These are phyloP conservation scores for Poecilus cupreus DNA, from an alignment of 2,888 invertebrate species.

Conservation along the genomic window DNA sequence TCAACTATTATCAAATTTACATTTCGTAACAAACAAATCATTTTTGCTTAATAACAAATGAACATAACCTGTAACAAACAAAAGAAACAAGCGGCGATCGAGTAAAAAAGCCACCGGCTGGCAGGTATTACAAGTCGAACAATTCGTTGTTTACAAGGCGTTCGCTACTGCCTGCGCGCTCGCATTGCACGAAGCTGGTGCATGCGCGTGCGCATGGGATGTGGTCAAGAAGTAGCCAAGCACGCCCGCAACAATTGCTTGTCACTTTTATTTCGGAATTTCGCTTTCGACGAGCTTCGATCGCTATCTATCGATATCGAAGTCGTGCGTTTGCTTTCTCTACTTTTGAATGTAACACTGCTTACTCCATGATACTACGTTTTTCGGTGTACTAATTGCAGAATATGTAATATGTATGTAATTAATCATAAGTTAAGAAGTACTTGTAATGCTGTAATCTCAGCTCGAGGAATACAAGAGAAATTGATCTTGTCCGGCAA, in stretches of 20 bases:
- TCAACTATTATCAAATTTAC: slow-evolving; percentile 27
- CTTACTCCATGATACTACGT: neutral
- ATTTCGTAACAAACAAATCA: slow-evolving; percentile 40
- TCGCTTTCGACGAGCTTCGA: slow-evolving; percentile 43
- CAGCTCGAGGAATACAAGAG: neutral
- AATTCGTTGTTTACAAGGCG: slow-evolving; percentile 24
- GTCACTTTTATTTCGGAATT: slow-evolving; percentile 57
- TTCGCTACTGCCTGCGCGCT: neutral
- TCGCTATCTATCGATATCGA: slow-evolving; percentile 43
- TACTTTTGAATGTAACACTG: slow-evolving; percentile 22
- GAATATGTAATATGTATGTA: slow-evolving; percentile 2
- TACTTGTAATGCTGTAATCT: neutral
- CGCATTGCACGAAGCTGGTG: neutral
- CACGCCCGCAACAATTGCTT: slow-evolving; percentile 56
- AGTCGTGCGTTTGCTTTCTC: slow-evolving; percentile 51
- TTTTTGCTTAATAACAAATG: slow-evolving; percentile 35
- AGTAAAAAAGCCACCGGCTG: slow-evolving; percentile 24
- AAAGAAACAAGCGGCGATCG: slow-evolving; percentile 36
- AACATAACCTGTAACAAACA: slow-evolving; percentile 31
- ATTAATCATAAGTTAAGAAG: slow-evolving; percentile 13
- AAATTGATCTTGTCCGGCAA: no score
- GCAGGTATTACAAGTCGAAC: slow-evolving; percentile 25
- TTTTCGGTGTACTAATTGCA: slow-evolving; percentile 9
- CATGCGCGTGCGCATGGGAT: neutral
- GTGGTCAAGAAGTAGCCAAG: slow-evolving; percentile 33